Base-by-base conservation (phyloP, 2,888 invertebrate species). In the Ashinkailepas kermadecensis region DNA sequence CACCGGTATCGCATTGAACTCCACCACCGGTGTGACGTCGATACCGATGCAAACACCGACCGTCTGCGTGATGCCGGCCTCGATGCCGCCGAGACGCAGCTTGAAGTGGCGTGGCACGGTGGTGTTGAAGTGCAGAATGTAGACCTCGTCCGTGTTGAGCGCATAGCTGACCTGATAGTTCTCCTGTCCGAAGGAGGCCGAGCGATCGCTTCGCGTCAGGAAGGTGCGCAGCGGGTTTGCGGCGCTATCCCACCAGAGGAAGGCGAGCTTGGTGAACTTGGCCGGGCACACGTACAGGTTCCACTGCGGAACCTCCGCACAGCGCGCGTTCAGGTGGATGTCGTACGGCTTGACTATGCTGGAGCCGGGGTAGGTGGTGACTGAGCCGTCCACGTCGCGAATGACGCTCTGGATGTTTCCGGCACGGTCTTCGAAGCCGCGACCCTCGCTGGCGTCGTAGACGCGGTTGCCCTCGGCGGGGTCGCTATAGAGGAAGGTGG, bases 51-150 rank as follows among this genome's bases (percentile, higher is more conserved):
- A 79, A 10, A 79, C 13, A 6, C 79, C 79, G 13, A 79, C 23
- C 12, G 15, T 79, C 58, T 79, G 79, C 4, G 11, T n/a, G 0
- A 79, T 58, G 58, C 57, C 58, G 15, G 58, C 57, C 25, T 79
- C 23, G 7, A 79, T 25, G 57, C 79, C 79, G 23, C 58, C n/a
- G 23, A 79, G 23, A 1, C 58, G 57, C 23, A 79, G 10, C 58
- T 23, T 59, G 15, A 79, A 25, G 59, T 15, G 15, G 23, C 79
- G 57, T 13, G 79, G 79, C 57, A 79, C 79, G 23, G 79, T 58
- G 56, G 58, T 58, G 59, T 79, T 79, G 79, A 79, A 79, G 79
- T 79, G n/a, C 1, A 79, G 23, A 58, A 79, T 79, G 79, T 79
- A 79, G 57, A 9, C 10, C 58, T 79, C 79, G 23, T 79, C 23